Evolutionary conservation across 2,888 invertebrate species (phyloP), one percentile per base, ranked within the genome.

Genomic region (Frankliniella fusca): DNA sequence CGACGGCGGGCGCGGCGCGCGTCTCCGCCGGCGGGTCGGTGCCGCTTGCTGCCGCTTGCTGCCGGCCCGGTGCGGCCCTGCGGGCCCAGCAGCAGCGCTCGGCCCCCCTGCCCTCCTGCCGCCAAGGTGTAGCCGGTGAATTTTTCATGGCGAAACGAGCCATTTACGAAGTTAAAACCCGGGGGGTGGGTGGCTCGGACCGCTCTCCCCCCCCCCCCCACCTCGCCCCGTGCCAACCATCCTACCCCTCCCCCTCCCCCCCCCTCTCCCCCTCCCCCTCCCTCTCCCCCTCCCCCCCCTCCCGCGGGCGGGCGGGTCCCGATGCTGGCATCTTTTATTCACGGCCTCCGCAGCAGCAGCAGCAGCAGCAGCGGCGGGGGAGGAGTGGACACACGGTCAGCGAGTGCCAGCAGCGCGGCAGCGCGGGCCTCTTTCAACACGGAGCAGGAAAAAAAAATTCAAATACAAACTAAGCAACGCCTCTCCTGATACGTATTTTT

Each of bases 81-180:
- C 38, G 38, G n/a, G n/a, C n/a, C n/a, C n/a, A n/a, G n/a, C n/a
- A n/a, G n/a, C n/a, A n/a, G n/a, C n/a, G n/a, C n/a, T n/a, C n/a
- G n/a, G n/a, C 38, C 5, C 38, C 38, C 3, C 38, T 38, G 3
- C 38, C 3, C 38, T 38, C 38, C 38, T 38, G 38, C 27, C 12
- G 70, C 23, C 70, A 27, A 76, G 70, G 70, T 76, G 70, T 76
- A 76, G 70, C 70, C 23, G 38, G 70, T 76, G 70, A 76, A 76
- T 76, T 76, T 76, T 76, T 76, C 70, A 76, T 76, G 70, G 27
- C 70, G 70, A 76, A 76, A 76, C 70, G 70, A 76, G 70, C 70
- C 70, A 76, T 76, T 76, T 76, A 76, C 70, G 70, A 76, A 76
- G 70, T 76, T 76, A 76, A 76, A 76, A 76, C 70, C 70, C 70